Percentiles rank a stretch among this genome's conserved stretches.
These are phyloP conservation scores for Pipistrellus pygmaeus DNA, from an alignment of 2,797 vertebrate species.

Conservation along the genomic window DNA sequence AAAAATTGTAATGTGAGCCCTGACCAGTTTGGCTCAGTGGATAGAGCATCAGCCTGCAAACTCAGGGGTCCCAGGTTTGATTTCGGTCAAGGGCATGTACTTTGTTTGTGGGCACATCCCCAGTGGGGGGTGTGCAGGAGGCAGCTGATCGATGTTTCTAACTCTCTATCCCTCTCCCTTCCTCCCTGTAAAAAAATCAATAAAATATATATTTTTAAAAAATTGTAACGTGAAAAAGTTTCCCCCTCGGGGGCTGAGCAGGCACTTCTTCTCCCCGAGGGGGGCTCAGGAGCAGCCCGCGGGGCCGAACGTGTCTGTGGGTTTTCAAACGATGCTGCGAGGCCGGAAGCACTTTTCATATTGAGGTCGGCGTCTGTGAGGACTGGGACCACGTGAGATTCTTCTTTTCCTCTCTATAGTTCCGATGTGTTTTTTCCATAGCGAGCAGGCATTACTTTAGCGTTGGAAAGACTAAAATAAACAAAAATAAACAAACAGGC, in stretches of 20 bases:
- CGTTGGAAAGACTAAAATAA: slow-evolving; percentile 37
- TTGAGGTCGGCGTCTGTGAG: not conserved
- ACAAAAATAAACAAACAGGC: slow-evolving; percentile 28
- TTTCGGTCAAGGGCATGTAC: too few species aligned
- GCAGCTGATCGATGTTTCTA: too few species aligned
- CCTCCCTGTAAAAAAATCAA: too few species aligned
- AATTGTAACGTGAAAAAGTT: not conserved
- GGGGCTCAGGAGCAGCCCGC: slow-evolving; percentile 27
- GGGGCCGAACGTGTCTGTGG: not conserved
- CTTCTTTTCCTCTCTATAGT: not conserved
- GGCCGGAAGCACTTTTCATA: not conserved
- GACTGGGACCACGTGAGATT: not conserved
- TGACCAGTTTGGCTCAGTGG: too few species aligned
- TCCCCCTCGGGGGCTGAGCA: slow-evolving; percentile 4
- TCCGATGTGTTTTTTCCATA: not conserved
- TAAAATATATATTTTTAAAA: not conserved
- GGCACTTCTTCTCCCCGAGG: not conserved
- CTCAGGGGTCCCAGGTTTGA: too few species aligned
- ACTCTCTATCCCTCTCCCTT: too few species aligned
- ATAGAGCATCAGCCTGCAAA: too few species aligned
- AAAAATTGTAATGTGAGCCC: too few species aligned
- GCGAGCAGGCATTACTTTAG: not conserved
- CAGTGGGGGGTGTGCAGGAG: too few species aligned
- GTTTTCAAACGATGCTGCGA: not conserved
- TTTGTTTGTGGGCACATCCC: too few species aligned